These are phyloP conservation scores for Himalopsyche japonica DNA, from an alignment of 2,888 invertebrate species.

Conservation along the genomic window DNA sequence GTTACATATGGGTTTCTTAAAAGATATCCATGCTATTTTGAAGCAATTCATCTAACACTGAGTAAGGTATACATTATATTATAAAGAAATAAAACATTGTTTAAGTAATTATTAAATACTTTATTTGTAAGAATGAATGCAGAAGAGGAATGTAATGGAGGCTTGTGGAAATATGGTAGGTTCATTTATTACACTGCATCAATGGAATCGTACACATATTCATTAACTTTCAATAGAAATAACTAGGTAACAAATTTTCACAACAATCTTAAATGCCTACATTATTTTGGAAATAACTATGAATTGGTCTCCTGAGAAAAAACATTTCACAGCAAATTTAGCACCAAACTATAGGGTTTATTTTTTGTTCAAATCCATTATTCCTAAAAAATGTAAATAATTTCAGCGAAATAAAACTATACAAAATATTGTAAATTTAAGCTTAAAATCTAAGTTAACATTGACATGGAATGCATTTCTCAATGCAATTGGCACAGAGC, in stretches of 20 bases:
- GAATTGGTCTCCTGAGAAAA: constrained; percentile 31
- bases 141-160: constrained; percentile 21
- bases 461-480: constrained; percentile 39
- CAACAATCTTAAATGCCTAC: neutral
- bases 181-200: neutral
- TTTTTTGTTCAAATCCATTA: constrained; percentile 12
- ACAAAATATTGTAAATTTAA: constrained; percentile 29
- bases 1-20: no score
- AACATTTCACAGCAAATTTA: constrained; percentile 32
- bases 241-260: neutral
- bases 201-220: neutral
- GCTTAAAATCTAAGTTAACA: constrained; percentile 28
- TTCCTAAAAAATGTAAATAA: constrained; percentile 16
- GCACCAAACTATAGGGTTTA: constrained; percentile 33
- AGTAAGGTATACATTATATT: neutral
- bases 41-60: no score
- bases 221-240: neutral
- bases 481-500: constrained; percentile 38
- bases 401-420: constrained; percentile 26
- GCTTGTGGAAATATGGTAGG: neutral
- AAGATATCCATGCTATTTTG: no score
- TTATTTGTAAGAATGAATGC: constrained; percentile 29
- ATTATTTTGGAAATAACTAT: constrained; percentile 18
- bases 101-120: constrained; percentile 28
- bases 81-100: neutral